Conservation (phyloP, 23 tunicate genomes). For the Corella eumyota region DNA sequence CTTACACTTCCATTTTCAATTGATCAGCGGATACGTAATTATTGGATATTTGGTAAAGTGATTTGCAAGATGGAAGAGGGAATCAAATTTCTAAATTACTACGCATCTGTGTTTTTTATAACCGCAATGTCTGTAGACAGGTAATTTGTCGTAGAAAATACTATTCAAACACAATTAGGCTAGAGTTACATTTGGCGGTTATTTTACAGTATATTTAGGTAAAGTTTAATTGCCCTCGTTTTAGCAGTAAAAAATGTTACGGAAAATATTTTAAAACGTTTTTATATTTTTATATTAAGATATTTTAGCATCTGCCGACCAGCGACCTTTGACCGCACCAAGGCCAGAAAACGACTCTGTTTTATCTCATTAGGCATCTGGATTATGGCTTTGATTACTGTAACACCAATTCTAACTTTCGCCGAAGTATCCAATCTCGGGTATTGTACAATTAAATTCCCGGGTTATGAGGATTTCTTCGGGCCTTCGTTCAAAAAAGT, state of each 20-base stretch:
- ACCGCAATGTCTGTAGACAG: constrained; percentile 92
- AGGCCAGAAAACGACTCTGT: constrained; percentile 28
- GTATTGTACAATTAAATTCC: constrained; percentile 55
- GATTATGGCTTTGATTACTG: constrained; percentile 30
- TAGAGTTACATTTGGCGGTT: too few species aligned
- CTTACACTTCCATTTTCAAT: constrained; percentile 64
- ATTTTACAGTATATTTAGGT: too few species aligned
- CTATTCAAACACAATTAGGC: too few species aligned
- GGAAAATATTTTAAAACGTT: neutral
- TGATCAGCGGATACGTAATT: constrained; percentile 33
- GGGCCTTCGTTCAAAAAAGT: too few species aligned
- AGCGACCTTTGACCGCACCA: constrained; percentile 10
- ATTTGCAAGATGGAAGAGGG: constrained; percentile 67
- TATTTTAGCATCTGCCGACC: constrained; percentile 24
- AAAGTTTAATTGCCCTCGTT: too few species aligned
- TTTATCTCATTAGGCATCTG: constrained; percentile 35
- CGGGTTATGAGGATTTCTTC: constrained; percentile 11
- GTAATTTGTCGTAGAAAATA: too few species aligned
- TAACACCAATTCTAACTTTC: constrained; percentile 44
- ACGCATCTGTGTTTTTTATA: constrained; percentile 70
- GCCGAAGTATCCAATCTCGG: constrained; percentile 44
- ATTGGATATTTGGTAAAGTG: constrained; percentile 54
- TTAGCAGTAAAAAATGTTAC: neutral
- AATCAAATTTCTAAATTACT: constrained; percentile 62
- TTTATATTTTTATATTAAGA: constrained; percentile 12